Evolutionary conservation across 2,888 invertebrate genomes (phyloP), one percentile per base, ranked within the genome.

Genomic region (Drosophila lutescens): DNA sequence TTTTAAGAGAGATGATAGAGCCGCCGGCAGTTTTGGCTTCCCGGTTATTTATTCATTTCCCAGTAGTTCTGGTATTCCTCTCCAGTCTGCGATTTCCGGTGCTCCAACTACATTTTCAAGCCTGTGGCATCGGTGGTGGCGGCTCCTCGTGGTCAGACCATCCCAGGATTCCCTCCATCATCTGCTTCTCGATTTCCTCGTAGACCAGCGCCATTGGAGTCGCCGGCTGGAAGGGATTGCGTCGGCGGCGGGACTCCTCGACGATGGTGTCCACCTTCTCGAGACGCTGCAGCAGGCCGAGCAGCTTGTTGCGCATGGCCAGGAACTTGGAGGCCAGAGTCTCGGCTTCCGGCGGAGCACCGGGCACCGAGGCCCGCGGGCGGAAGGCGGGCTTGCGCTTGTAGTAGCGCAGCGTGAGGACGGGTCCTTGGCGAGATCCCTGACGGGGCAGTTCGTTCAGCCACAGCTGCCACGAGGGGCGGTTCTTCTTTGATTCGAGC

Each of bases 351-450:
- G 10, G 3, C 8, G 17, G 5, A 12, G 15, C 2, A 1, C 6
- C 10, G 15, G n/a, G n/a, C 5, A 10, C 7, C 40, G 15, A 3
- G 1, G 8, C 10, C 8, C 8, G 17, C 12, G 54, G 54, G 1
- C 30, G 54, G 41, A 54, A 54, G 12, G 4, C 12, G 9, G 26
- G 26, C 40, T 40, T 26, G 20, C 40, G 26, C 53, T 40, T 53
- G 40, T 40, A 26, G 8, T n/a, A 6, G n/a, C 54, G 41, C 12
- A 54, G 17, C 0, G 17, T 5, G 4, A 41, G 9, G 12, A 4
- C 13, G 2, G 32, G 20, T 9, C n/a, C 36, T 17, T 9, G 15
- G 17, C n/a, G 6, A 6, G 20, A 5, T 20, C 12, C 46, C 9
- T 30, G 9, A 13, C 9, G 17, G 0, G 41, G 30, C 15, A 40